Evolutionary conservation across 2,113 vertebrate species (phyloP).

Genomic region (Cercocebus atys): DNA sequence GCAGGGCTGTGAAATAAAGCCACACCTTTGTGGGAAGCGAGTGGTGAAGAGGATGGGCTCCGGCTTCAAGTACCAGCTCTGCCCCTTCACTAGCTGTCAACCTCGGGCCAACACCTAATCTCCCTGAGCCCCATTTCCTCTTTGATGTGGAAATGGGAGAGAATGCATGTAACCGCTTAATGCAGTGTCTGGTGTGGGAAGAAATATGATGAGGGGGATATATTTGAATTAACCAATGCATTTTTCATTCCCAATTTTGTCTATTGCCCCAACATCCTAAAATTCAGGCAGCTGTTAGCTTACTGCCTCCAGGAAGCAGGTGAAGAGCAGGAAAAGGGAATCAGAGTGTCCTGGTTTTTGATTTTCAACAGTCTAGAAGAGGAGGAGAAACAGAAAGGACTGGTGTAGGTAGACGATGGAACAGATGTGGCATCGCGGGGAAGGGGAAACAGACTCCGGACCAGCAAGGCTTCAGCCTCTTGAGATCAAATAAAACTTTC

Average conservation of each 20-base stretch:
- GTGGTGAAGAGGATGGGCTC: too few relatives aligned
- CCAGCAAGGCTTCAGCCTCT: not conserved
- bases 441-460: not conserved
- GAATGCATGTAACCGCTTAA: accelerated
- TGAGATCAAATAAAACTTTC: not conserved
- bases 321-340: not conserved
- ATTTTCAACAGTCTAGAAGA: not conserved
- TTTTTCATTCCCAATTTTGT: not conserved
- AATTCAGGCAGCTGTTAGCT: not conserved
- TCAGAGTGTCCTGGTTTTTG: not conserved
- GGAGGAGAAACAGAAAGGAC: not conserved
- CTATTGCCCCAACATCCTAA: not conserved
- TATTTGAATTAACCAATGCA: not conserved
- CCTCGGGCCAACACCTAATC: not conserved
- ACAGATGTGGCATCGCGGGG: not conserved
- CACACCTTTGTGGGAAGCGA: accelerated
- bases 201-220: not conserved
- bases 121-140: not conserved
- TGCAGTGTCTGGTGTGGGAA: not conserved
- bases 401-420: not conserved
- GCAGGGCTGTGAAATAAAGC: accelerated
- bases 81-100: not conserved
- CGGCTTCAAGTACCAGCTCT: not conserved
- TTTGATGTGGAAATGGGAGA: not conserved
- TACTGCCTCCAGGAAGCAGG: not conserved